Evolutionary conservation across 2,797 vertebrate species (phyloP).

Genomic region (Tragelaphus oryx): DNA sequence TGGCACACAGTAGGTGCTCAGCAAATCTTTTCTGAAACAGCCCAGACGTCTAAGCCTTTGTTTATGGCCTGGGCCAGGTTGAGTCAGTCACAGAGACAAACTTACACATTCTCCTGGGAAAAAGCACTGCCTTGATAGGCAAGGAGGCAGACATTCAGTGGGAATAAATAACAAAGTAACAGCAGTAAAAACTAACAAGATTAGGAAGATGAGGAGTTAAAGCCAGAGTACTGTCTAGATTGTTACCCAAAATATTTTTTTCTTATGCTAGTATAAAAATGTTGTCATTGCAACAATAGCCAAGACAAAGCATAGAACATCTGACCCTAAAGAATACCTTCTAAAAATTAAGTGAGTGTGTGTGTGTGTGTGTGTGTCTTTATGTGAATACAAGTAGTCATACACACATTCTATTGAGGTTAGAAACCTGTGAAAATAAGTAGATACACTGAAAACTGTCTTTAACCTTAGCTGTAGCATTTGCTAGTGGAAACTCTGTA

Average conservation of each 20-base stretch:
- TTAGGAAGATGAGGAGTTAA: not conserved
- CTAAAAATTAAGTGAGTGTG: not conserved
- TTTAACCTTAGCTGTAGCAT: slow-evolving; percentile 43
- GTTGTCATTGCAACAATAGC: not conserved
- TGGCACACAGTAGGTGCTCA: not conserved
- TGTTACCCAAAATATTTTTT: not conserved
- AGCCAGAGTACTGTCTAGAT: not conserved
- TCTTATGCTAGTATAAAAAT: not conserved
- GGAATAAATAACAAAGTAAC: not conserved
- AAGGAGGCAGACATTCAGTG: not conserved
- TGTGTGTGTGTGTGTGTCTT: not conserved
- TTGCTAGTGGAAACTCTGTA: slow-evolving; percentile 35
- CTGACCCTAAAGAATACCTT: not conserved
- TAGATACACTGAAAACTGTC: not conserved
- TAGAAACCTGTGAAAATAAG: slow-evolving; percentile 24
- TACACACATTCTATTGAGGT: not conserved
- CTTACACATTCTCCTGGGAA: not conserved
- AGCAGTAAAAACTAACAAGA: not conserved
- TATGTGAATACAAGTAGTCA: not conserved
- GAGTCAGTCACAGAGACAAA: not conserved
- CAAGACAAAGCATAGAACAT: not conserved
- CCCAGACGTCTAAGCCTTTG: not conserved
- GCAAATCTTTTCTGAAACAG: slow-evolving; percentile 19
- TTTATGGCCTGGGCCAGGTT: not conserved
- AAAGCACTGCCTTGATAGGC: not conserved